phyloP scores from a whole-genome alignment of 2,888 invertebrate species.

The Hypena proboscidalis region DNA sequence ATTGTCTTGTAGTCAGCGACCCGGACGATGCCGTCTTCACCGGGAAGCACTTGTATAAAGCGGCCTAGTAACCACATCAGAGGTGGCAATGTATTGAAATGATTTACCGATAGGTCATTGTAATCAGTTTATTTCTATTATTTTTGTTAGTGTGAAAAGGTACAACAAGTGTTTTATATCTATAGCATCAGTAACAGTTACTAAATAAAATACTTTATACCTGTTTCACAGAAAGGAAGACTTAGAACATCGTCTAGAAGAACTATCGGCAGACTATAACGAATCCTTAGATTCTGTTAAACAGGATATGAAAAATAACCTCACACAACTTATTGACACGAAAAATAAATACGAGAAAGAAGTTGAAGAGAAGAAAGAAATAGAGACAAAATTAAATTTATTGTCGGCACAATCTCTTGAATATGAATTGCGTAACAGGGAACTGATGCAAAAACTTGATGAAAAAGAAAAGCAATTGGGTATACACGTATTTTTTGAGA shows the following conservation, averaged over 20 bases:
- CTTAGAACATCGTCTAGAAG: constrained; percentile 62
- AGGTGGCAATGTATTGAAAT: too few relatives aligned
- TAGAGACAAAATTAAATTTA: constrained; percentile 55
- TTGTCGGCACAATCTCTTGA: constrained; percentile 57
- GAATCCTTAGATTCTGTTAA: constrained; percentile 60
- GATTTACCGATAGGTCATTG: too few relatives aligned
- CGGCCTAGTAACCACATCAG: too few relatives aligned
- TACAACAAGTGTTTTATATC: too few relatives aligned
- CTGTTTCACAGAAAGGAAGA: constrained; percentile 75
- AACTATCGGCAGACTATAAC: constrained; percentile 62
- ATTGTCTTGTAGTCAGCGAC: too few relatives aligned
- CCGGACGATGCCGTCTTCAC: too few relatives aligned
- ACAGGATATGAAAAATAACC: constrained; percentile 56
- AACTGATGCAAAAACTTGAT: constrained; percentile 45
- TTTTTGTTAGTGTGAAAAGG: too few relatives aligned
- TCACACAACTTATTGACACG: constrained; percentile 59
- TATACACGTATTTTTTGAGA: constrained; percentile 20
- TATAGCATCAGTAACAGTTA: too few relatives aligned
- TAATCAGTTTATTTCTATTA: too few relatives aligned
- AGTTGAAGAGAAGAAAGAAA: constrained; percentile 53
- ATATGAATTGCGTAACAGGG: constrained; percentile 54
- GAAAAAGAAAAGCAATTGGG: constrained; percentile 50
- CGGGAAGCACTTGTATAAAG: too few relatives aligned
- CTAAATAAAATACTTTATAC: too few relatives aligned
- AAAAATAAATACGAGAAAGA: constrained; percentile 64